Percentiles rank a stretch among this genome's conserved stretches.
Evolutionary conservation across 2,113 vertebrate species (phyloP).

Genomic region (Asarcornis scutulata): DNA sequence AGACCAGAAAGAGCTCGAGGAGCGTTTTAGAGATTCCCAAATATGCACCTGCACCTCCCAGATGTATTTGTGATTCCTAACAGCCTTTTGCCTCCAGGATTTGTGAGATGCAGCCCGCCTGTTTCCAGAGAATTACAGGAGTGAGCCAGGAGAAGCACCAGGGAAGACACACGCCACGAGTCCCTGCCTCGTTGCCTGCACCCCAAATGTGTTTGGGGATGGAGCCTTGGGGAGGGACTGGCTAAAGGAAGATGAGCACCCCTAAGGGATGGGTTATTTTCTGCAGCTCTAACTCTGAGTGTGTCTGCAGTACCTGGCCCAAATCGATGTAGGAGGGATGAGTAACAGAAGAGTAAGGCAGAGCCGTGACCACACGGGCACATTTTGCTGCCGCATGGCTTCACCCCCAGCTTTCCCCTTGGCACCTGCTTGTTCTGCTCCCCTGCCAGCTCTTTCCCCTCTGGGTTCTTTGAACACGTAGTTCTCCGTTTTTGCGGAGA

Average conservation of each 20-base stretch:
- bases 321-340: not conserved
- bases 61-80: not conserved
- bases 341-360: not conserved
- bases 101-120: not conserved
- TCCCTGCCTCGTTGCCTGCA: not conserved
- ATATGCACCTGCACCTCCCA: not conserved
- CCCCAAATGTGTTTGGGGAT: fast-evolving
- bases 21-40: not conserved
- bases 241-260: not conserved
- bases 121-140: not conserved
- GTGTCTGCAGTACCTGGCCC: not conserved
- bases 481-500: fast-evolving
- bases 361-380: not conserved
- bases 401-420: not conserved
- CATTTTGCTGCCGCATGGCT: fast-evolving
- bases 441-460: not conserved
- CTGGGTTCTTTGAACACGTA: not conserved
- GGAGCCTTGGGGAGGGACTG: not conserved
- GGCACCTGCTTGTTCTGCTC: not conserved
- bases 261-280: not conserved
- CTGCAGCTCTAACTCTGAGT: not conserved
- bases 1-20: not conserved
- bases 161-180: not conserved
- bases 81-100: not conserved
- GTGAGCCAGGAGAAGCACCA: not conserved